These are phyloP conservation scores for Mionectes olivaceus DNA, from an alignment of 2,797 vertebrate species.

Conservation along the genomic window DNA sequence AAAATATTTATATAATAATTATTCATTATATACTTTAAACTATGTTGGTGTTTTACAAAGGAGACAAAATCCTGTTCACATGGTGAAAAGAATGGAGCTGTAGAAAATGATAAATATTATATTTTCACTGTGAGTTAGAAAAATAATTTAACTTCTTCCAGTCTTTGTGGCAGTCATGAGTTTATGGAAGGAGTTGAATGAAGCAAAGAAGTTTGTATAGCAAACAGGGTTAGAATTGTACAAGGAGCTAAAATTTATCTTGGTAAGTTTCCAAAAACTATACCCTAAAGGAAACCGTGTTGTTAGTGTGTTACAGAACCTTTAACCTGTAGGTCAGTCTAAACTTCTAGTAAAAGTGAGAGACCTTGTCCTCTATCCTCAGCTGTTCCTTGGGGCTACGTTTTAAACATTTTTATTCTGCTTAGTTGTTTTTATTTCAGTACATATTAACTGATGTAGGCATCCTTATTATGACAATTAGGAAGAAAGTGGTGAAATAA, in stretches of 20 bases:
- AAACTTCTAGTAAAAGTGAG: slow-evolving; percentile 30
- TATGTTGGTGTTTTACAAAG: neutral
- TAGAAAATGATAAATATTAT: neutral
- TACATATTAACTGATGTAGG: neutral
- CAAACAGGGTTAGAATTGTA: slow-evolving; percentile 53
- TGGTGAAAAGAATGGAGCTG: neutral
- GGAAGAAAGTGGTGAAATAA: neutral
- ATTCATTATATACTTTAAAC: neutral
- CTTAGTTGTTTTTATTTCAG: slow-evolving; percentile 10
- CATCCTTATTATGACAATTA: slow-evolving; percentile 26
- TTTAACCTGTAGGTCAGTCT: slow-evolving; percentile 48
- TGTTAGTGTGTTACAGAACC: slow-evolving; percentile 53
- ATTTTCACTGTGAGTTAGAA: slow-evolving; percentile 17
- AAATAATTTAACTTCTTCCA: slow-evolving; percentile 18
- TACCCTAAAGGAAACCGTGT: slow-evolving; percentile 32
- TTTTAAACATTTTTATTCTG: slow-evolving; percentile 35
- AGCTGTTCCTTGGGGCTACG: slow-evolving; percentile 20
- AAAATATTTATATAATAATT: neutral
- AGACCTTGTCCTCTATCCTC: slow-evolving; percentile 3
- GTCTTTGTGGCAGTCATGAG: neutral
- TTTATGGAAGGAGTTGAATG: slow-evolving; percentile 25
- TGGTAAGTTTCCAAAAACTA: slow-evolving; percentile 63
- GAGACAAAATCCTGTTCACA: neutral
- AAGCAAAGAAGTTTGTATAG: slow-evolving; percentile 33
- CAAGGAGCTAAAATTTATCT: slow-evolving; percentile 67